Evolutionary conservation across 2,797 vertebrate species (phyloP), one percentile per base, ranked within the genome.

Genomic region (Enteromius afrohamiltoni): DNA sequence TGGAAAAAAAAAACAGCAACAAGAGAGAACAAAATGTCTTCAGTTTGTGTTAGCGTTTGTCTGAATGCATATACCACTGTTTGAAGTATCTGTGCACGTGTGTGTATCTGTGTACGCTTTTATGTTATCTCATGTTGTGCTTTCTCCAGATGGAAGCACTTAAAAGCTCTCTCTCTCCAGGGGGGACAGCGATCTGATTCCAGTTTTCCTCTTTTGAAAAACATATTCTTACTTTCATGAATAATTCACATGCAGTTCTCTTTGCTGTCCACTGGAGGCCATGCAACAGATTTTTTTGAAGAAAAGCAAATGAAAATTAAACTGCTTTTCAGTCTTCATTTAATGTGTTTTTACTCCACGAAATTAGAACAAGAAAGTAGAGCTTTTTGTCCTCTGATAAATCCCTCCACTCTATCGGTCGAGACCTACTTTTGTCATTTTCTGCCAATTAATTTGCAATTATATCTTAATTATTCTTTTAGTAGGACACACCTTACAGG

Each of bases 401-500:
- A 79, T 87, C 70, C 51, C 78, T 77, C 64, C 42, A 62, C 67
- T 19, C 83, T 81, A 74, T 86, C 79, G 9, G 62, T 68, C 58
- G 7, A 69, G 85, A 87, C 88, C 88, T 89, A 87, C 80, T 87
- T 88, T 86, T 86, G 74, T 84, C 64, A 75, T 68, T 88, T 83
- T 70, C 75, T 62, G 47, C 51, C 86, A 86, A 83, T 86, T 80
- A 87, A 74, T 85, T 83, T 77, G 16, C 51, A 80, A 83, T 85
- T 49, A 77, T 69, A 13, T 78, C 75, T 87, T 79, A 83, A 86
- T 89, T 85, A 88, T 51, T 73, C 71, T 71, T 82, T 88, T 87
- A 88, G 84, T 88, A 86, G 88, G 81, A 87, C 88, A 88, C 76
- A 78, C 85, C 88, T 87, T 82, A 76, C 65, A 88, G 86, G 79